Conservation (phyloP, 2,888 invertebrate genomes). For the Encarsia formosa region DNA sequence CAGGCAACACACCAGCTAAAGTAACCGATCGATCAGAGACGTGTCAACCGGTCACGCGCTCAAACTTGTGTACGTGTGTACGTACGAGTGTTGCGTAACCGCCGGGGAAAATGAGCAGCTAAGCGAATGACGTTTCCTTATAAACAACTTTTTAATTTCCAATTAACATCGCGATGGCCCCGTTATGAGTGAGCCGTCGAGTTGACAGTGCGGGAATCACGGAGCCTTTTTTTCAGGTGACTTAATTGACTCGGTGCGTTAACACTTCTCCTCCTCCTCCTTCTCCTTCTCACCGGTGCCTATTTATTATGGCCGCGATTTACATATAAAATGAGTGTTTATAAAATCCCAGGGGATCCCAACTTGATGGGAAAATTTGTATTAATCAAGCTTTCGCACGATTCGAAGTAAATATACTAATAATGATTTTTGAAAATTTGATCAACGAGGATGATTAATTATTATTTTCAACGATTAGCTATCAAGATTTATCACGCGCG, state of each 20-base stretch:
- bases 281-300: too few species aligned
- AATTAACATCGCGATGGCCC: slow-evolving; percentile 1
- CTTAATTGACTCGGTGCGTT: not conserved
- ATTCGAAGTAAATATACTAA: too few species aligned
- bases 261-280: slow-evolving; percentile 5
- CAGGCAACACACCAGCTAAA: slow-evolving; percentile 49
- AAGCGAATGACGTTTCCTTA: slow-evolving; percentile 16
- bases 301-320: too few species aligned
- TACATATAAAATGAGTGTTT: too few species aligned
- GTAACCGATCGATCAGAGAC: slow-evolving; percentile 25
- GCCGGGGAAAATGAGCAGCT: slow-evolving; percentile 14
- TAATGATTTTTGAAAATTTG: too few species aligned
- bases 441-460: too few species aligned
- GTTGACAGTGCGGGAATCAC: not conserved
- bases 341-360: too few species aligned
- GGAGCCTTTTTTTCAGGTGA: not conserved
- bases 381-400: too few species aligned
- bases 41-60: slow-evolving; percentile 19
- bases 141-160: slow-evolving; percentile 19
- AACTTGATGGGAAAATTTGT: too few species aligned
- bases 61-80: slow-evolving; percentile 1
- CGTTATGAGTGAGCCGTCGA: not conserved
- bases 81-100: slow-evolving; percentile 14
- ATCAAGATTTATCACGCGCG: too few species aligned
- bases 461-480: too few species aligned